Conservation (phyloP, 2,888 invertebrate species). For the Ormyrus rosae region DNA sequence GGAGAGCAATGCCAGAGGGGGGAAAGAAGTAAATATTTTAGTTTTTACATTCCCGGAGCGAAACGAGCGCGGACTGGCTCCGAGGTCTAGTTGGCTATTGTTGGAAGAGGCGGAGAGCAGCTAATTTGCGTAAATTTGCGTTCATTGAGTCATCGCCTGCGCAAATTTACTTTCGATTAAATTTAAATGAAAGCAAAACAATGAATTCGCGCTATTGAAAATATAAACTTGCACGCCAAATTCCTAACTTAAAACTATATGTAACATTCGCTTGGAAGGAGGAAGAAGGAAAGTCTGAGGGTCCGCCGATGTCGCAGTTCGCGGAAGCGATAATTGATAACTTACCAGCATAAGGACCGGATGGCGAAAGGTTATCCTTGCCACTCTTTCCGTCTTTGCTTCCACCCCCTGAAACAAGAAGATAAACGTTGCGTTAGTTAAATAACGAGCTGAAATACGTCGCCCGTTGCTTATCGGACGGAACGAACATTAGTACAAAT, state of each 20-base stretch:
- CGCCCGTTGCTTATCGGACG: conserved; percentile 3
- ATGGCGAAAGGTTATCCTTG: conserved; percentile 84
- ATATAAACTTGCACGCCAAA: no score
- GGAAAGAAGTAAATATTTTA: conserved; percentile 11
- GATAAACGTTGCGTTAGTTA: conserved; percentile 58
- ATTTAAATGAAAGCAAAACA: no score
- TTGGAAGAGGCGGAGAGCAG: no score
- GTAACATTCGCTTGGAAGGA: no score
- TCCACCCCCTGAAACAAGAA: conserved; percentile 83
- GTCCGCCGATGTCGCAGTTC: background rate
- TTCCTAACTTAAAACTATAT: no score
- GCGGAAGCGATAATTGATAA: conserved; percentile 53
- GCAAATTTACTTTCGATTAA: no score
- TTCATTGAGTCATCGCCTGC: no score
- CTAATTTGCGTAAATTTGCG: no score
- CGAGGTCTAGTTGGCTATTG: no score
- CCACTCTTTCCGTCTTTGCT: conserved; percentile 83
- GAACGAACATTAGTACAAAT: conserved; percentile 36
- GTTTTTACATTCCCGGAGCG: background rate
- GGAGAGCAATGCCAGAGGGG: background rate
- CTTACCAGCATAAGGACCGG: conserved; percentile 78
- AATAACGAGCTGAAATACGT: conserved; percentile 6
- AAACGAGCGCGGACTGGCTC: no score
- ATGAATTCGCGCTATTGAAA: no score
- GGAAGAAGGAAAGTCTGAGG: no score